A percentile compares a stretch with the other conserved stretches of the same genome.
These are phyloP conservation scores for Holacanthus passer DNA, from an alignment of 2,113 vertebrate species.

Conservation along the genomic window DNA sequence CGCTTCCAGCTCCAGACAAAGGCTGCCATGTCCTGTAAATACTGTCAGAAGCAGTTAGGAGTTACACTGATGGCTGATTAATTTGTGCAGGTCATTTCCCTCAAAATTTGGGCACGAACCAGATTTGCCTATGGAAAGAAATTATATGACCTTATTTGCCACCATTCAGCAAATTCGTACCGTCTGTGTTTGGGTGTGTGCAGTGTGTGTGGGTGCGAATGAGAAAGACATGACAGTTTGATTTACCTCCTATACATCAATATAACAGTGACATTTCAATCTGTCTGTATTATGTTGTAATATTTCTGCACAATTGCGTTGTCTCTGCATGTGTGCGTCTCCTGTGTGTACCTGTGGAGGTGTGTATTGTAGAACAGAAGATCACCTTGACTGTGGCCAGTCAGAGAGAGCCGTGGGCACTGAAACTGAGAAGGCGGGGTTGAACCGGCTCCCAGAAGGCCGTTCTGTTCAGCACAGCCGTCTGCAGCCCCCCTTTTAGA, in stretches of 20 bases:
- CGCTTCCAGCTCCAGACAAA: constrained; percentile 59
- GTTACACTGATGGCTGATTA: constrained; percentile 60
- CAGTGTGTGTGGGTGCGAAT: constrained; percentile 27
- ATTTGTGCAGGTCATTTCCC: constrained; percentile 63
- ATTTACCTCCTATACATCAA: constrained; percentile 41
- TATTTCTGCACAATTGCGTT: constrained; percentile 2
- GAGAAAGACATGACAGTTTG: constrained; percentile 16
- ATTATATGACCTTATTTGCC: constrained; percentile 43
- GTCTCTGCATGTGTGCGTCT: constrained; percentile 19
- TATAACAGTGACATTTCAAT: constrained; percentile 50
- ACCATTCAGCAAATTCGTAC: constrained; percentile 27
- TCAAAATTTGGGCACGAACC: constrained; percentile 30
- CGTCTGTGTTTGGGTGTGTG: constrained; percentile 26
- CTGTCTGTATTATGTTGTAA: background rate
- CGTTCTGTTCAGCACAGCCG: constrained; percentile 75
- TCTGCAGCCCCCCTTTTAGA: constrained; percentile 60
- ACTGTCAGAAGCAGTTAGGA: constrained; percentile 68
- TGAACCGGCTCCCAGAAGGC: constrained; percentile 81
- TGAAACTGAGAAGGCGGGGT: constrained; percentile 76
- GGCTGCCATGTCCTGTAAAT: constrained; percentile 65
- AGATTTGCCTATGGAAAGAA: constrained; percentile 61
- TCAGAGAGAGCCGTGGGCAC: constrained; percentile 83
- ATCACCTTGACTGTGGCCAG: constrained; percentile 86
- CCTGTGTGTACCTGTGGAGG: constrained; percentile 53
- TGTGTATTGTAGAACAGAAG: constrained; percentile 68